phyloP scores from a whole-genome alignment of 2,113 vertebrate species.

The Osmerus mordax region DNA sequence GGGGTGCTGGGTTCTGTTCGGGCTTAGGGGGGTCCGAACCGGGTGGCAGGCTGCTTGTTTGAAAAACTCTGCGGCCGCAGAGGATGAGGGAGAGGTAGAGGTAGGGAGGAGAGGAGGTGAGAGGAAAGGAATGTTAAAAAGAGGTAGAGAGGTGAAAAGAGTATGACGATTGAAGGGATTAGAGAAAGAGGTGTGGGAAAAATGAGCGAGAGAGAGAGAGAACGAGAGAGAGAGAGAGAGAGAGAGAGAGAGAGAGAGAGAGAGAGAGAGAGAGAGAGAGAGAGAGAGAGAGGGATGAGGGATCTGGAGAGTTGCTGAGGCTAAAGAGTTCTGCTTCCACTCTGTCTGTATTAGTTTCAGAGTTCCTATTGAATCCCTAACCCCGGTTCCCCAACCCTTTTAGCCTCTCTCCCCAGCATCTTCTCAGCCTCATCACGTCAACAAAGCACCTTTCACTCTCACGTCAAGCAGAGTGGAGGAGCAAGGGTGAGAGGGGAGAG shows the following conservation, averaged over 20 bases:
- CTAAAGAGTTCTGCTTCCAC: not conserved
- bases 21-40: slow-evolving; percentile 1
- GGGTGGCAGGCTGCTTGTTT: slow-evolving; percentile 21
- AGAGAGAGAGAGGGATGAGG: not conserved
- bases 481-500: not conserved
- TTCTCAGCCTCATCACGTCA: not conserved
- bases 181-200: not conserved
- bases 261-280: not conserved
- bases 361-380: not conserved
- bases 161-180: not conserved
- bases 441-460: slow-evolving; percentile 4
- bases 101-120: slow-evolving; percentile 7
- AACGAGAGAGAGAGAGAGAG: not conserved
- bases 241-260: not conserved
- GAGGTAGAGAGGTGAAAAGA: not conserved
- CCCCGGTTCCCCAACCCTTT: not conserved
- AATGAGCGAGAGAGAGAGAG: slow-evolving; percentile 12
- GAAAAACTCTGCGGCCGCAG: slow-evolving; percentile 6
- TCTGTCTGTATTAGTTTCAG: not conserved
- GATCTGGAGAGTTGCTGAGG: not conserved
- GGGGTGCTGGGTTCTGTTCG: slow-evolving; percentile 4
- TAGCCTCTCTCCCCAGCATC: not conserved
- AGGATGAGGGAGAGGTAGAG: not conserved
- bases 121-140: slow-evolving; percentile 1
- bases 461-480: not conserved